Conservation (phyloP, 2,797 vertebrate genomes). For the Manis pentadactyla region DNA sequence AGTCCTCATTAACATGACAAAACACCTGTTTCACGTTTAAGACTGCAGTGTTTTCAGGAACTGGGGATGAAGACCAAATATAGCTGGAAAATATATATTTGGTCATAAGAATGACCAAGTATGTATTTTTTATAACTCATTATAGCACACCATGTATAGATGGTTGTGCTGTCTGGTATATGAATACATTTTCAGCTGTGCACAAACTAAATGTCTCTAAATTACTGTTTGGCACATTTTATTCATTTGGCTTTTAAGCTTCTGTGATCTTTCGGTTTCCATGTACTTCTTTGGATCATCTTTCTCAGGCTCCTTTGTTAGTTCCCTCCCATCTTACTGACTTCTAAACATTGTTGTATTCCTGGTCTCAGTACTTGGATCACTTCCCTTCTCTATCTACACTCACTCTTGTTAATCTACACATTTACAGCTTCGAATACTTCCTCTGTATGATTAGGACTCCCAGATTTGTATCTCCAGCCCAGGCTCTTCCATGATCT, state of each 20-base stretch:
- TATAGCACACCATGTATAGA: background rate
- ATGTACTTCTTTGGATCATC: background rate
- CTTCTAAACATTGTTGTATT: background rate
- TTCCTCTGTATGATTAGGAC: background rate
- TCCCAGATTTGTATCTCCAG: background rate
- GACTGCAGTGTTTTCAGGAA: too few species aligned
- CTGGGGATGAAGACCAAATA: too few species aligned
- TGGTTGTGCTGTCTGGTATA: background rate
- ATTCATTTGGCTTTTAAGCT: background rate
- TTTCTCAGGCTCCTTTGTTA: background rate
- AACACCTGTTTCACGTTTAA: too few species aligned
- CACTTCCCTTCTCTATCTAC: background rate
- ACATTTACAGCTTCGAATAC: background rate
- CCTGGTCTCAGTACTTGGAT: background rate
- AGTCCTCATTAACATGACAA: too few species aligned
- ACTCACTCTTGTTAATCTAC: background rate
- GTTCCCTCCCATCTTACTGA: background rate
- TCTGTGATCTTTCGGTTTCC: background rate
- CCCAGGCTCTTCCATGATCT: background rate
- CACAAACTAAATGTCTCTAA: background rate
- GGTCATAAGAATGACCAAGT: too few species aligned
- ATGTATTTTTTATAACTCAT: too few species aligned
- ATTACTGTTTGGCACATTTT: background rate
- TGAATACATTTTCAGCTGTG: background rate
- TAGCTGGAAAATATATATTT: too few species aligned